Evolutionary conservation across 1,140 invertebrate species (phyloP).

Genomic region (Penaeus chinensis): DNA sequence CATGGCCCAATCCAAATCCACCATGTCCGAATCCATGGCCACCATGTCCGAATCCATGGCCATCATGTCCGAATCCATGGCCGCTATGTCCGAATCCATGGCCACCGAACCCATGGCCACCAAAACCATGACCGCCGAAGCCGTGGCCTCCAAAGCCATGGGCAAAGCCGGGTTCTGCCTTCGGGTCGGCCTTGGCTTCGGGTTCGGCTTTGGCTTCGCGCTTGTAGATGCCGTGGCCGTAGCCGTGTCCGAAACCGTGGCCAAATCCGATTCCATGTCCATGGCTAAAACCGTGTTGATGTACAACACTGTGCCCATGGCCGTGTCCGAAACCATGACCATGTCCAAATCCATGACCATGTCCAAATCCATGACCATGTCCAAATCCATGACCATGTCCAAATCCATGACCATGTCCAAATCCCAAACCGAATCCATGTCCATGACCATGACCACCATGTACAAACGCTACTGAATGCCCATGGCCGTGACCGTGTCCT

Average conservation of each 20-base stretch:
- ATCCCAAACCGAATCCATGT: neutral
- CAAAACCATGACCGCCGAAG: too few species aligned
- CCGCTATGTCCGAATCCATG: too few species aligned
- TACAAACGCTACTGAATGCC: neutral
- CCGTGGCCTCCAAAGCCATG: too few species aligned
- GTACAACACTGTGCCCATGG: neutral
- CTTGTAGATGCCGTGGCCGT: neutral
- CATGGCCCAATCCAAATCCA: neutral
- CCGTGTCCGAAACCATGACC: neutral
- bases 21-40: neutral
- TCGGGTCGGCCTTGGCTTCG: too few species aligned
- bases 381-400: neutral
- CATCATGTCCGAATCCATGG: neutral
- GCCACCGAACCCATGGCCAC: too few species aligned
- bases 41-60: neutral
- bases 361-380: neutral
- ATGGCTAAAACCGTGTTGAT: neutral
- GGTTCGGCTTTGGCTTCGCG: too few species aligned
- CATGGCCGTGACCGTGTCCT: neutral
- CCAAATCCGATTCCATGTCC: neutral
- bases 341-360: neutral
- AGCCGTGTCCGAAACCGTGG: neutral
- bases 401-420: neutral
- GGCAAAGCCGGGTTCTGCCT: too few species aligned
- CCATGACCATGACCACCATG: slow-evolving; percentile 14